Evolutionary conservation across 2,113 vertebrate genomes (phyloP).

Genomic region (Fregata magnificens): DNA sequence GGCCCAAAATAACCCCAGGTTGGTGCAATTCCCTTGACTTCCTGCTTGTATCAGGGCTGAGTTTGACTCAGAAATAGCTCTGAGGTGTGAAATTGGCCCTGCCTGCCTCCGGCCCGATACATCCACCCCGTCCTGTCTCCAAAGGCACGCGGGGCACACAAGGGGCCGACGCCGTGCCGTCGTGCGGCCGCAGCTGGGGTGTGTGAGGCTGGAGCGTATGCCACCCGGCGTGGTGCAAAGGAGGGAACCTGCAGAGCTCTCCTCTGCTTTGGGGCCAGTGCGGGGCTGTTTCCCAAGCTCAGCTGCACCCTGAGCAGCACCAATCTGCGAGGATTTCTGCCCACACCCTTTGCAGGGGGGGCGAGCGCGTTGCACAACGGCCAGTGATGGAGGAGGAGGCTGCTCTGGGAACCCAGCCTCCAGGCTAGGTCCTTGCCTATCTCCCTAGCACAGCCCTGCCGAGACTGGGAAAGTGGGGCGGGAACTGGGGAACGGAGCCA

Average conservation of each 20-base stretch:
- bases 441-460: neutral
- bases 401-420: neutral
- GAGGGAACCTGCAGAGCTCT: neutral
- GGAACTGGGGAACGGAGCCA: neutral
- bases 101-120: neutral
- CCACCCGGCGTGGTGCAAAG: rapidly evolving
- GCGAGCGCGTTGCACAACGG: neutral
- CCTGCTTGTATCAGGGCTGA: neutral
- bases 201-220: neutral
- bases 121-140: neutral
- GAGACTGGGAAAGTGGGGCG: neutral
- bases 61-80: neutral
- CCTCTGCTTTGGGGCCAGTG: rapidly evolving
- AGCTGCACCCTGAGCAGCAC: neutral
- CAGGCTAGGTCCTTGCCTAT: neutral
- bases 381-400: neutral
- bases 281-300: neutral
- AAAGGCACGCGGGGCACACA: rapidly evolving
- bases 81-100: neutral
- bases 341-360: neutral
- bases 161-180: rapidly evolving
- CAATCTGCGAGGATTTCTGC: neutral
- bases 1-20: neutral
- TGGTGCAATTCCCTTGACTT: neutral
- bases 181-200: rapidly evolving